Base-by-base conservation (phyloP, 2,797 vertebrate species). In the Alcedo atthis region DNA sequence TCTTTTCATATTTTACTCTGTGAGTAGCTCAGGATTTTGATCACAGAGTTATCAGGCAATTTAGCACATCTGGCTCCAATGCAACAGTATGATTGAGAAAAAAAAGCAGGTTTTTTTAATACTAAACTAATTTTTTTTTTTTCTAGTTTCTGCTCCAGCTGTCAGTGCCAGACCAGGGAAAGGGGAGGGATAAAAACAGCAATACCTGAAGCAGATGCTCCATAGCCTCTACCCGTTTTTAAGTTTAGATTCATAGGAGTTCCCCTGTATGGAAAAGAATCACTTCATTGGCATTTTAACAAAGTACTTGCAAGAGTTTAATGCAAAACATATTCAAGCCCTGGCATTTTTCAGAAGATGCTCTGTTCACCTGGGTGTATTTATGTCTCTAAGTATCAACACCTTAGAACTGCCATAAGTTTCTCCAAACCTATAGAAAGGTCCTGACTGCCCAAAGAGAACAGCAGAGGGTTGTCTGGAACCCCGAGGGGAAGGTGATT, bases 161-260 rank as follows among this genome's bases (percentile, higher is more conserved):
- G 46, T 20, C 64, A 73, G 58, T 30, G 26, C 37, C 86, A 85
- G 49, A 2, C 2, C 35, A 24, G 30, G 19, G 78, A 85, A 87
- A 85, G 12, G 48, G 58, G 30, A 87, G 86, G 49, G 67, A 73
- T 45, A 68, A 89, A 91, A 93, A 61, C 14, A 90, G 58, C 77
- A 75, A 59, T 97, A 97, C 96, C 96, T 97, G 97, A 92, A 89
- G 95, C 95, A 62, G 97, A 82, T 43, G 95, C 95, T 85, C 96
- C 96, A 75, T 97, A 98, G 79, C 97, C 95, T 91, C 97, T 95
- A 67, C 95, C 96, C 35, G 95, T 97, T 97, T 98, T 98, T 90
- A 97, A 95, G 92, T 94, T 98, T 70, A 97, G 96, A 93, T 97
- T 98, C 97, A 97, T 97, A 12, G 96, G 96, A 71, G 97, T 96